These are phyloP conservation scores for Drosophila suzukii DNA, from an alignment of 1,140 invertebrate species.

Conservation along the genomic window DNA sequence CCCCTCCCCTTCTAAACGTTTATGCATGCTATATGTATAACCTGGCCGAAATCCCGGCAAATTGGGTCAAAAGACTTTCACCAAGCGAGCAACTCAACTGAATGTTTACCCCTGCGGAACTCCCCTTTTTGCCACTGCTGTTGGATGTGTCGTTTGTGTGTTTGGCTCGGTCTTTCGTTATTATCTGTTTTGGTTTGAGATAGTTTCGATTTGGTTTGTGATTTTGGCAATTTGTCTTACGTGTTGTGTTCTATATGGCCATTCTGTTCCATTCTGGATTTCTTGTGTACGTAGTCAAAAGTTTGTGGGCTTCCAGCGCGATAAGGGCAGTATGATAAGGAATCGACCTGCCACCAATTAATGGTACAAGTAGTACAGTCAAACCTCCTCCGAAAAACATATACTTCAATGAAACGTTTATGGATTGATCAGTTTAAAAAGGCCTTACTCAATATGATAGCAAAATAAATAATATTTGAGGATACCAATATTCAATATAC, in stretches of 20 bases:
- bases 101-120: conserved; percentile 11
- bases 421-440: too few species aligned
- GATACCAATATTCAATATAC: too few species aligned
- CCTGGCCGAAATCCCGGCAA: conserved; percentile 23
- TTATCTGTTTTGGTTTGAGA: conserved; percentile 25
- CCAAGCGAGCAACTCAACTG: conserved; percentile 36
- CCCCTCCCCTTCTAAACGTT: neutral
- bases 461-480: too few species aligned
- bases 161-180: conserved; percentile 24
- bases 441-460: too few species aligned
- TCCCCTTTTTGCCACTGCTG: conserved; percentile 10
- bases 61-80: conserved; percentile 70
- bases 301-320: conserved; percentile 47
- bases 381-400: conserved; percentile 1
- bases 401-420: too few species aligned
- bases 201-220: conserved; percentile 28
- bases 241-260: conserved; percentile 61
- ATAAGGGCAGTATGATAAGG: conserved; percentile 61
- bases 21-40: conserved; percentile 15
- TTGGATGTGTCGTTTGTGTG: conserved; percentile 33
- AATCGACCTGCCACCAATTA: conserved; percentile 16
- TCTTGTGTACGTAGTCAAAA: conserved; percentile 64
- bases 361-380: conserved; percentile 23
- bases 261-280: conserved; percentile 27
- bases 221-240: conserved; percentile 37